Conservation (phyloP, 2,888 invertebrate species). For the Piscicola geometra region DNA sequence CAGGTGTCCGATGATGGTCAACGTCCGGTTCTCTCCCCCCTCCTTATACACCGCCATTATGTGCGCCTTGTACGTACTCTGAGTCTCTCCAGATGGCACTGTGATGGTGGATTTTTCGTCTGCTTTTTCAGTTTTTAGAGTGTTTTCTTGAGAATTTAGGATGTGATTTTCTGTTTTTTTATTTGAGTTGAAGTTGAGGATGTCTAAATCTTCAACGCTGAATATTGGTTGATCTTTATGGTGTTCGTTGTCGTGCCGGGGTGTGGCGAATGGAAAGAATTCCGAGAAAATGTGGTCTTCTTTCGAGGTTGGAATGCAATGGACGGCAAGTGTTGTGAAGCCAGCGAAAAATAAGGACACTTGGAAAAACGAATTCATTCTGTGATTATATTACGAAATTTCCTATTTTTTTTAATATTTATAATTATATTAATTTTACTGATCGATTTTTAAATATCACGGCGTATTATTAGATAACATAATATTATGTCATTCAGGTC, state of each 20-base stretch:
- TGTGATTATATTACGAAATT: too few relatives aligned
- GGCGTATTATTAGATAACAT: too few relatives aligned
- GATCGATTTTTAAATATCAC: too few relatives aligned
- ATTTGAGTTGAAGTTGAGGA: too few relatives aligned
- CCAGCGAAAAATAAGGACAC: not conserved
- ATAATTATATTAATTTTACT: too few relatives aligned
- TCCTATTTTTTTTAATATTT: too few relatives aligned
- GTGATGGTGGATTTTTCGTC: not conserved
- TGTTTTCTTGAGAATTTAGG: not conserved
- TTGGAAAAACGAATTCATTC: not conserved
- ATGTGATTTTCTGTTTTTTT: too few relatives aligned
- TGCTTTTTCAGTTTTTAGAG: not conserved
- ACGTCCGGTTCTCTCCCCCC: not conserved
- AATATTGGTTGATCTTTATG: too few relatives aligned
- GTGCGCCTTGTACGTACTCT: not conserved
- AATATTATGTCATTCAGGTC: too few relatives aligned
- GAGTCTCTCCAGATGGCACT: too few relatives aligned
- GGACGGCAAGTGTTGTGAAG: not conserved
- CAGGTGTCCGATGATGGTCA: not conserved
- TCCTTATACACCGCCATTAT: not conserved
- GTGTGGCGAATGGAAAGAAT: constrained; percentile 3
- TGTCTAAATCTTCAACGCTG: too few relatives aligned
- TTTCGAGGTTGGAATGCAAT: not conserved
- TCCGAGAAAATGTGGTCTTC: not conserved
- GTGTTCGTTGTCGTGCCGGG: too few relatives aligned